Conservation (phyloP, 35 echinoderm and acorn worm species). For the Patiria miniata region DNA sequence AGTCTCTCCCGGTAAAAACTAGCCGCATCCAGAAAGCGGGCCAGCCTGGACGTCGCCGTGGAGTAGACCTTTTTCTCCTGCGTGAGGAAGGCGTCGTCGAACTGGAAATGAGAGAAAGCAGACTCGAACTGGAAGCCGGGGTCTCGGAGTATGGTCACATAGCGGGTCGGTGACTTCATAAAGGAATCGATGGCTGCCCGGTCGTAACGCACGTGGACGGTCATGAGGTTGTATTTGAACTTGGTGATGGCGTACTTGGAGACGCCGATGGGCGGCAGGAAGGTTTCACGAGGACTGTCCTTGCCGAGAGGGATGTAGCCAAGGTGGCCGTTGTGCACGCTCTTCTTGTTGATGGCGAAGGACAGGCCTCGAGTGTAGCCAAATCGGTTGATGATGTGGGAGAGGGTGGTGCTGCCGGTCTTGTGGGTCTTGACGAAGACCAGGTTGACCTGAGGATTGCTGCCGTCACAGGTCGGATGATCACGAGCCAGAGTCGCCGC, state of each 20-base stretch:
- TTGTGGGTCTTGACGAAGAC: constrained; percentile 67
- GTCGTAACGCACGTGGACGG: constrained; percentile 73
- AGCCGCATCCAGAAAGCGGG: constrained; percentile 35
- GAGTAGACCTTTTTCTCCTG: constrained; percentile 6
- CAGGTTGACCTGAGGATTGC: constrained; percentile 18
- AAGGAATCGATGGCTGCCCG: constrained; percentile 57
- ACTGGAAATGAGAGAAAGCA: constrained; percentile 72
- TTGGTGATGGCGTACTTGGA: not conserved
- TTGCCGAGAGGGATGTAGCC: constrained; percentile 8
- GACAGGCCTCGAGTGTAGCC: constrained; percentile 61
- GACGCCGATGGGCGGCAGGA: constrained; percentile 46
- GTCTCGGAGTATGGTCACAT: constrained; percentile 87
- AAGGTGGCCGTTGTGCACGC: constrained; percentile 49
- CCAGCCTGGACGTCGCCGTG: not conserved
- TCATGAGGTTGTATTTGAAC: constrained; percentile 76
- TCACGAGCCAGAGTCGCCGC: not conserved
- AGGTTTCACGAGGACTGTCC: not conserved
- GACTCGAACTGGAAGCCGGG: constrained; percentile 92
- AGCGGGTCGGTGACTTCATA: constrained; percentile 77
- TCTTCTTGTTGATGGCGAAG: constrained; percentile 59
- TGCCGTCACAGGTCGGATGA: not conserved
- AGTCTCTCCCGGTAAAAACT: constrained; percentile 58
- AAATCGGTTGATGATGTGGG: constrained; percentile 56
- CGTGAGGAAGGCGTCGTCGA: constrained; percentile 36
- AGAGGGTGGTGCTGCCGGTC: constrained; percentile 56